phyloP scores from a whole-genome alignment of 1,140 invertebrate species.

The Lasioglossum albipes region DNA sequence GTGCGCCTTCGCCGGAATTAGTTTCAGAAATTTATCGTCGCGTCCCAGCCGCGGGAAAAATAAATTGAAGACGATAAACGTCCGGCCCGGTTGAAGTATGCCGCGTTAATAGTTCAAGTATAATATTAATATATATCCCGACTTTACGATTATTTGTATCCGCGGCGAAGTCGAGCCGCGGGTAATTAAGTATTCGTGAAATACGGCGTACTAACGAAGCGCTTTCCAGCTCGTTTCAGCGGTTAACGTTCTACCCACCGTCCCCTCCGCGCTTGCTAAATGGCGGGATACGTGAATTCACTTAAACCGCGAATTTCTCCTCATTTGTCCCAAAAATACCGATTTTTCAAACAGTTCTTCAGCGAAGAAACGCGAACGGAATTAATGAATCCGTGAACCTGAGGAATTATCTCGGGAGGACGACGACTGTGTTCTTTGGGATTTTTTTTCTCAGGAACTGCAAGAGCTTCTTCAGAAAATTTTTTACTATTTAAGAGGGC shows the following conservation, averaged over 20 bases:
- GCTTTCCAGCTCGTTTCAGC: slow-evolving; percentile 39
- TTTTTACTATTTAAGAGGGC: too few relatives aligned
- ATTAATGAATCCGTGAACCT: too few relatives aligned
- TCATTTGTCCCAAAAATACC: too few relatives aligned
- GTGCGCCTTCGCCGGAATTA: background rate
- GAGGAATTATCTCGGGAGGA: too few relatives aligned
- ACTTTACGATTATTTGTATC: slow-evolving; percentile 43
- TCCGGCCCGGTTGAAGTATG: slow-evolving; percentile 9
- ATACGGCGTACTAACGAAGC: slow-evolving; percentile 50
- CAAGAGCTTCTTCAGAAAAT: too few relatives aligned
- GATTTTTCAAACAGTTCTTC: too few relatives aligned
- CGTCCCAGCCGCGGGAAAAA: slow-evolving; percentile 18
- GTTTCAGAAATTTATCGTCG: slow-evolving; percentile 36
- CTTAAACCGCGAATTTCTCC: background rate
- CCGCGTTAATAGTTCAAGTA: slow-evolving; percentile 37
- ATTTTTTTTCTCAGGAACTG: too few relatives aligned
- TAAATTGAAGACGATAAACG: slow-evolving; percentile 34
- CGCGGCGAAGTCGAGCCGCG: slow-evolving; percentile 15
- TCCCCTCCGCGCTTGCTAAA: background rate
- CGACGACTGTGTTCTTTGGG: too few relatives aligned
- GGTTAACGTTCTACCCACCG: slow-evolving; percentile 3
- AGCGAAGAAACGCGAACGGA: too few relatives aligned
- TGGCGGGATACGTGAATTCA: background rate
- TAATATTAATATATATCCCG: slow-evolving; percentile 37
- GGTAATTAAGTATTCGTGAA: slow-evolving; percentile 51